These are phyloP conservation scores for Oreochromis aureus DNA, from an alignment of 2,113 vertebrate species.

Conservation along the genomic window DNA sequence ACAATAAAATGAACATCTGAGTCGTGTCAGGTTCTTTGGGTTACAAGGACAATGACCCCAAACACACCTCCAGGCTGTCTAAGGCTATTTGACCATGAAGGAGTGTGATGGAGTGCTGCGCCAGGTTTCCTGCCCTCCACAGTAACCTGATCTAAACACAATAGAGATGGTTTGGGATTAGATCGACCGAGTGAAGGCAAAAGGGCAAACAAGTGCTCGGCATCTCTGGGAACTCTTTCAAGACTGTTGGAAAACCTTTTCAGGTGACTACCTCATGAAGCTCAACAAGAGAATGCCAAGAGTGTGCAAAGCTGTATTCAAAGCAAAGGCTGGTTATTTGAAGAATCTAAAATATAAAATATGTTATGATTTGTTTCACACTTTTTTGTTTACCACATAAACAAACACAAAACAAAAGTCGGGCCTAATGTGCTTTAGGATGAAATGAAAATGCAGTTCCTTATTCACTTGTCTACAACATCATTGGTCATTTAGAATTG, in stretches of 20 bases:
- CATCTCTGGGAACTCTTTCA: background rate
- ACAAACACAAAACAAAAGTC: too few species aligned
- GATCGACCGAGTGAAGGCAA: rapidly evolving
- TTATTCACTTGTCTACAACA: too few species aligned
- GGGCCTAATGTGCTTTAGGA: too few species aligned
- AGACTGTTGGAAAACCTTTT: rapidly evolving
- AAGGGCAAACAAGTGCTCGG: rapidly evolving
- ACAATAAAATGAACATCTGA: too few species aligned
- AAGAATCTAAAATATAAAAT: background rate
- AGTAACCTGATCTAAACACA: background rate
- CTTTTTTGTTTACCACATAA: too few species aligned
- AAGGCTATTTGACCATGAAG: too few species aligned
- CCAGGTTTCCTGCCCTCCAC: background rate
- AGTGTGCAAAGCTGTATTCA: background rate
- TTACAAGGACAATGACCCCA: too few species aligned
- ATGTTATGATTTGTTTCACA: background rate
- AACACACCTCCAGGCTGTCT: too few species aligned
- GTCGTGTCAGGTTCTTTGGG: too few species aligned
- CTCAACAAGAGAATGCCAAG: background rate
- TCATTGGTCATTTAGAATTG: too few species aligned
- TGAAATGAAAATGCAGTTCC: too few species aligned
- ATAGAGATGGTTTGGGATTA: background rate
- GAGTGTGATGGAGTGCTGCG: too few species aligned
- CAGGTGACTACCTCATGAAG: background rate
- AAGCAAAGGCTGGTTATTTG: rapidly evolving